Percentiles rank a stretch among this genome's conserved stretches.
Conservation (phyloP, 1,140 invertebrate genomes). For the Tetraneura akinire region DNA sequence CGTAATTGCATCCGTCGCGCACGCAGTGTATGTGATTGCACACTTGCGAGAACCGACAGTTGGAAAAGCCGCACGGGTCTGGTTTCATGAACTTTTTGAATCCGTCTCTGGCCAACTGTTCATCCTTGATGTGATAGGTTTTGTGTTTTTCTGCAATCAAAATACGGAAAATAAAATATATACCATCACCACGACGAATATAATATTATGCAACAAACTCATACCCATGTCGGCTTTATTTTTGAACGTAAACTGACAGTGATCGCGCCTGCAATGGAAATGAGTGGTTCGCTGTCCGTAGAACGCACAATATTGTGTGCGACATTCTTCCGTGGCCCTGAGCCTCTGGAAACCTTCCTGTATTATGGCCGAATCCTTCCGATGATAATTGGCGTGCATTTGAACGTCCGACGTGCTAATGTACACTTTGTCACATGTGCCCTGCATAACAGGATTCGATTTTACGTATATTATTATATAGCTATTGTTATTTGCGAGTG, state of each 20-base stretch:
- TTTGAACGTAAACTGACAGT: constrained; percentile 95
- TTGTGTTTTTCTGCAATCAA: constrained; percentile 91
- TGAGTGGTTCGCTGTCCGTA: constrained; percentile 95
- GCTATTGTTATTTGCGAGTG: no score
- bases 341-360: constrained; percentile 94
- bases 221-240: constrained; percentile 99
- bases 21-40: constrained; percentile 99
- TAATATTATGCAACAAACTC: no score
- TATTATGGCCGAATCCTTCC: constrained; percentile 95
- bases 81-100: constrained; percentile 99
- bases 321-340: constrained; percentile 89
- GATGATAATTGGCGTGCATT: constrained; percentile 98
- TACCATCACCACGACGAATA: background rate
- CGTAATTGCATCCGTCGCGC: constrained; percentile 90
- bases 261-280: constrained; percentile 89
- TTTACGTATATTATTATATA: no score
- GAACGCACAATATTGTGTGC: constrained; percentile 83
- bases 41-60: constrained; percentile 88
- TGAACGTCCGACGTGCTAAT: constrained; percentile 98
- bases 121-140: constrained; percentile 97
- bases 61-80: constrained; percentile 86
- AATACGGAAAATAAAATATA: background rate
- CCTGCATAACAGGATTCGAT: constrained; percentile 60
- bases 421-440: constrained; percentile 95
- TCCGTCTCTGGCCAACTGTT: constrained; percentile 90